phyloP scores from a whole-genome alignment of 1,140 invertebrate genomes.

The Bicyclus anynana region DNA sequence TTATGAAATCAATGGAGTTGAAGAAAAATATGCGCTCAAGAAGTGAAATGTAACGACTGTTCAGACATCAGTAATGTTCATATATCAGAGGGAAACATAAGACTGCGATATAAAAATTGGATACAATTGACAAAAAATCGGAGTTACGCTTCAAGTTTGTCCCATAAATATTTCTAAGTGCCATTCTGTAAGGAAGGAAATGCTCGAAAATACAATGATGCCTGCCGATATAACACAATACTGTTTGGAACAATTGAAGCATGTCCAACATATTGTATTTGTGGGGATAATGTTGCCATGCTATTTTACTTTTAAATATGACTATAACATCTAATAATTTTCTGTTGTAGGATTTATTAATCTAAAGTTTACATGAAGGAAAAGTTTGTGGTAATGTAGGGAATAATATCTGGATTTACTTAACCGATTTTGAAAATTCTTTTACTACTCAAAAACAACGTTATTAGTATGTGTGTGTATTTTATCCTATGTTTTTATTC shows the following conservation, averaged over 20 bases:
- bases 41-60: conserved; percentile 40
- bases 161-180: conserved; percentile 74
- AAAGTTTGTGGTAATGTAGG: no score
- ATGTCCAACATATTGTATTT: conserved; percentile 68
- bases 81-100: conserved; percentile 41
- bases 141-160: conserved; percentile 64
- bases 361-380: no score
- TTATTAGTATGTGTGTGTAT: no score
- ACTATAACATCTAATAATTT: no score
- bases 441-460: no score
- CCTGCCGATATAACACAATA: conserved; percentile 60
- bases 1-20: conserved; percentile 16
- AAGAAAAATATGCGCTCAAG: conserved; percentile 21
- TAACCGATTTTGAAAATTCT: no score
- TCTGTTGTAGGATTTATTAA: no score
- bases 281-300: conserved; percentile 52
- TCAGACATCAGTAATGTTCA: conserved; percentile 51
- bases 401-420: no score
- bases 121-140: conserved; percentile 66
- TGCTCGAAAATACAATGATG: conserved; percentile 70
- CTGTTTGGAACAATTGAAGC: conserved; percentile 59
- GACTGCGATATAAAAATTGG: conserved; percentile 51
- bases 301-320: no score
- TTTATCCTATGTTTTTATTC: no score
- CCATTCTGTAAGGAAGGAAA: conserved; percentile 69